Percentiles rank a stretch among this genome's conserved stretches.
These are phyloP conservation scores for Tetraodon nigroviridis DNA, from an alignment of 2,113 vertebrate genomes.

Conservation along the genomic window DNA sequence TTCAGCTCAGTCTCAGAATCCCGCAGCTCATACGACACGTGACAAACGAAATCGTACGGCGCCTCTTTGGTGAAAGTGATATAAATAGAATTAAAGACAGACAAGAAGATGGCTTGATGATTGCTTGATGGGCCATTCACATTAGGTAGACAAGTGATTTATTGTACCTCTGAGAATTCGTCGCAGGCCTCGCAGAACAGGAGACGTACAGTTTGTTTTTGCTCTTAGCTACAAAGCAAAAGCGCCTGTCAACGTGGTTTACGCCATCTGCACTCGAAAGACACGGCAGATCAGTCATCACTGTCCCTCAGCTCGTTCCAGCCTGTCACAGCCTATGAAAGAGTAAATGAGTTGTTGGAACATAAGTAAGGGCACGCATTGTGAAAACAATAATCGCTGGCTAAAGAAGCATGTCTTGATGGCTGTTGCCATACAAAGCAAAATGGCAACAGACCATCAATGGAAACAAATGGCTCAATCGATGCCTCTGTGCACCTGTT, in stretches of 20 bases:
- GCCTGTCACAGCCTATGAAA: conserved; percentile 53
- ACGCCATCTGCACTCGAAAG: conserved; percentile 48
- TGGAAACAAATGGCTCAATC: background rate
- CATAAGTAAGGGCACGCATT: conserved; percentile 41
- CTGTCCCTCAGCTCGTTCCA: conserved; percentile 56
- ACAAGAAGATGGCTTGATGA: conserved; percentile 43
- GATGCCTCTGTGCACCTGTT: background rate
- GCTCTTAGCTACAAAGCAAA: conserved; percentile 55
- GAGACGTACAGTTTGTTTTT: conserved; percentile 37
- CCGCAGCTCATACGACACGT: conserved; percentile 27
- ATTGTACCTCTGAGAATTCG: conserved; percentile 48
- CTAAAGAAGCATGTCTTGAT: conserved; percentile 32
- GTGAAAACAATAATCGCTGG: conserved; percentile 48
- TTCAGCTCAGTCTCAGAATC: conserved; percentile 24
- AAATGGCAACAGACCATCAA: background rate
- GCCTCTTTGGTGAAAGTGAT: conserved; percentile 35
- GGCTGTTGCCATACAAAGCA: conserved; percentile 7
- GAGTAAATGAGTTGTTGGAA: conserved; percentile 51
- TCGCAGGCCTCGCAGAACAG: conserved; percentile 40
- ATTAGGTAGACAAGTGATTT: conserved; percentile 53
- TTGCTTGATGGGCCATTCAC: conserved; percentile 58
- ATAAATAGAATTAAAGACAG: conserved; percentile 48
- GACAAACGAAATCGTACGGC: conserved; percentile 48
- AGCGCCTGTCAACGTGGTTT: conserved; percentile 40
- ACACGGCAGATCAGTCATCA: conserved; percentile 51